Percentiles rank a stretch among this genome's conserved stretches.
Evolutionary conservation across 2,797 vertebrate genomes (phyloP).

Genomic region (Podarcis siculus): DNA sequence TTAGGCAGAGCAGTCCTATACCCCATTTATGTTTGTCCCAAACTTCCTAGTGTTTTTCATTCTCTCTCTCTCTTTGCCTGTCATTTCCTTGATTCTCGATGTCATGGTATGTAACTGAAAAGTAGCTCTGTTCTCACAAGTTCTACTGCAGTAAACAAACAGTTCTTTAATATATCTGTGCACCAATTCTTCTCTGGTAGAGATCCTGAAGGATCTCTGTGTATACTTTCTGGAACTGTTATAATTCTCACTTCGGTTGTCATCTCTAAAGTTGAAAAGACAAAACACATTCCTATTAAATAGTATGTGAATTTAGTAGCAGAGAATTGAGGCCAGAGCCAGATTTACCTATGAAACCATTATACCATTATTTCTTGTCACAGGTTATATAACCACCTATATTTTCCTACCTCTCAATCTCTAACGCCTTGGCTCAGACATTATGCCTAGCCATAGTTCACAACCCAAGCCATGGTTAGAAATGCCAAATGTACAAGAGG

Average conservation of each 20-base stretch:
- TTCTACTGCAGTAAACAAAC: too few relatives aligned
- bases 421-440: neutral
- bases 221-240: neutral
- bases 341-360: neutral
- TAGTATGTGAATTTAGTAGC: neutral
- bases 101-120: too few relatives aligned
- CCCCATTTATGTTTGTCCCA: too few relatives aligned
- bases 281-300: neutral
- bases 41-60: neutral
- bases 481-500: neutral
- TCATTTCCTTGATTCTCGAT: too few relatives aligned
- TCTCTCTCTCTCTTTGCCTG: too few relatives aligned
- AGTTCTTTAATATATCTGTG: neutral
- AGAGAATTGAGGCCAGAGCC: neutral
- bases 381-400: neutral
- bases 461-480: neutral
- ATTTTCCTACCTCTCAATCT: neutral
- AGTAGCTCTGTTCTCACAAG: too few relatives aligned
- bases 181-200: neutral
- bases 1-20: neutral
- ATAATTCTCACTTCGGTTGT: neutral
- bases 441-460: neutral
- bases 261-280: neutral
- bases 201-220: neutral
- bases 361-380: neutral